Evolutionary conservation across 1,140 invertebrate species (phyloP).

Genomic region (Sipha flava): DNA sequence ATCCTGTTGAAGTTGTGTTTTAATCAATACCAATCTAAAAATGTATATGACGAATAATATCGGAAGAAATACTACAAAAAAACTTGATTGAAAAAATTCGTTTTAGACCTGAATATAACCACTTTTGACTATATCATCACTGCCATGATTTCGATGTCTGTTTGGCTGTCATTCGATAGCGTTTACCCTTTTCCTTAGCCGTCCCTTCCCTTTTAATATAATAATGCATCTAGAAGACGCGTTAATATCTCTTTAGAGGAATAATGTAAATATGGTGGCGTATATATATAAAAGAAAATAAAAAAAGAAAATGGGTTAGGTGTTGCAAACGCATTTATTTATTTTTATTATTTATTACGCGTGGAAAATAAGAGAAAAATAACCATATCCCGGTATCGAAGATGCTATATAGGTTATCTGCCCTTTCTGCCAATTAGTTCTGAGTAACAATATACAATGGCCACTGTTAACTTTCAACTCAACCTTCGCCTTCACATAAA

Average conservation of each 20-base stretch:
- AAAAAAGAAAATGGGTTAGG: too few relatives aligned
- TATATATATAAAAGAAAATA: neutral
- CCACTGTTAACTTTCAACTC: neutral
- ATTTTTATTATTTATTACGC: neutral
- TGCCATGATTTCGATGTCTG: neutral
- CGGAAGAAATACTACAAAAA: neutral
- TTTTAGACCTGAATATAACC: neutral
- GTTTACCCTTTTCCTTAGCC: neutral
- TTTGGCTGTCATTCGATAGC: neutral
- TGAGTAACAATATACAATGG: neutral
- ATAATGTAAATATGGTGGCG: neutral
- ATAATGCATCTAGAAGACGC: neutral
- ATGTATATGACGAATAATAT: neutral
- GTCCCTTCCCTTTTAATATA: neutral
- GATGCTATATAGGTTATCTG: neutral
- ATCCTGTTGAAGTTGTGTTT: too few relatives aligned
- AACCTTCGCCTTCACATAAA: neutral
- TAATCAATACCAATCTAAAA: neutral
- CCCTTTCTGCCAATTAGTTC: neutral
- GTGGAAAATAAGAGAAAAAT: neutral
- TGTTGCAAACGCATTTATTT: neutral
- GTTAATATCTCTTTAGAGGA: neutral
- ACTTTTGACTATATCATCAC: neutral
- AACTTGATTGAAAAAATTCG: neutral
- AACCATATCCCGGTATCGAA: neutral